Conservation (phyloP, 2,888 invertebrate genomes). For the Panorpa germanica region DNA sequence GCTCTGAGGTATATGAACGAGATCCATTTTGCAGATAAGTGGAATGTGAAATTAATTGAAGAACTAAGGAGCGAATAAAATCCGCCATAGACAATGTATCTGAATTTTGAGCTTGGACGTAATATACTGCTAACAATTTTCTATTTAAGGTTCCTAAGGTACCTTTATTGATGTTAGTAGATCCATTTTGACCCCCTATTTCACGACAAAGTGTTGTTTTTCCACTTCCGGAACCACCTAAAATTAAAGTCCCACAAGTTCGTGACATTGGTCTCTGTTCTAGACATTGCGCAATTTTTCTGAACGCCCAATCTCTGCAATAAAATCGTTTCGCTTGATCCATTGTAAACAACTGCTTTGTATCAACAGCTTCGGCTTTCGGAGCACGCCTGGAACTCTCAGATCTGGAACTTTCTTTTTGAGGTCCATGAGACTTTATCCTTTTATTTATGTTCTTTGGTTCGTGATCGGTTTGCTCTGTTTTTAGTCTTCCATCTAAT, state of each 20-base stretch:
- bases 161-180: no score
- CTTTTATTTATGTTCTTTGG: no score
- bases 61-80: conserved; percentile 68
- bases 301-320: conserved; percentile 95
- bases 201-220: conserved; percentile 83
- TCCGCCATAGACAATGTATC: conserved; percentile 69
- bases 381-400: no score
- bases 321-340: no score
- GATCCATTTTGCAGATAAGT: conserved; percentile 22
- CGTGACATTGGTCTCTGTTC: conserved; percentile 53
- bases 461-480: no score
- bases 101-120: conserved; percentile 70
- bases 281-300: conserved; percentile 78
- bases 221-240: conserved; percentile 87
- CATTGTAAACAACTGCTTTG: no score
- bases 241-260: conserved; percentile 64
- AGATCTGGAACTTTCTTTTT: no score
- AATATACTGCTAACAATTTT: conserved; percentile 70
- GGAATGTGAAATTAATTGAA: conserved; percentile 65
- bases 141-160: conserved; percentile 34
- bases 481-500: no score
- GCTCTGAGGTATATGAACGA: conserved; percentile 20
- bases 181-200: conserved; percentile 25
- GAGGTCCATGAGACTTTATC: no score
- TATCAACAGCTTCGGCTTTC: no score